A percentile compares a stretch with the other conserved stretches of the same genome.
Conservation (phyloP, 1,140 invertebrate species). For the Matsumurasca onukii region DNA sequence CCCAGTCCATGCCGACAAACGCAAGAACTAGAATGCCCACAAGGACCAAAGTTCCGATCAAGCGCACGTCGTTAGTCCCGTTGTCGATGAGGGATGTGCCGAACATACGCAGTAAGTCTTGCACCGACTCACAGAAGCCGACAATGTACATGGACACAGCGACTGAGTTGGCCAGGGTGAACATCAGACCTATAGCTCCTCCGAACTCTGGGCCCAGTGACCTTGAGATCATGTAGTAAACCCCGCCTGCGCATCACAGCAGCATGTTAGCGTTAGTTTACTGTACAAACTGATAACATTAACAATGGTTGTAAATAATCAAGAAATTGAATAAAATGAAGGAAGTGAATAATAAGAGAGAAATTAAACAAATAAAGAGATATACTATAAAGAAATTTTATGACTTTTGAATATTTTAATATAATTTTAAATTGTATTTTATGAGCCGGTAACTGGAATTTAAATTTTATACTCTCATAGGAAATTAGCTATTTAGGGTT, state of each 20-base stretch:
- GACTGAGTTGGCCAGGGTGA: slow-evolving; percentile 91
- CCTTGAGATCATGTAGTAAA: slow-evolving; percentile 96
- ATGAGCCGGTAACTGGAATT: too few species aligned
- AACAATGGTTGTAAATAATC: too few species aligned
- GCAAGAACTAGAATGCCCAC: slow-evolving; percentile 75
- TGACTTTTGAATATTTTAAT: too few species aligned
- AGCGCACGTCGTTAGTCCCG: slow-evolving; percentile 56
- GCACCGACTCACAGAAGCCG: slow-evolving; percentile 93
- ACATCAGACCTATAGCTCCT: slow-evolving; percentile 80
- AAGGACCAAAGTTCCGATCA: slow-evolving; percentile 74
- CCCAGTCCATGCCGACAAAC: slow-evolving; percentile 88
- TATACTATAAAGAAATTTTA: too few species aligned
- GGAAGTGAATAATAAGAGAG: too few species aligned
- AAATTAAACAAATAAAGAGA: too few species aligned
- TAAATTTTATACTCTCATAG: too few species aligned
- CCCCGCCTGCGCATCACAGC: slow-evolving; percentile 76
- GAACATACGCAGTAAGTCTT: slow-evolving; percentile 59
- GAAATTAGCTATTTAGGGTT: too few species aligned
- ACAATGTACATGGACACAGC: slow-evolving; percentile 98
- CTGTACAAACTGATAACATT: too few species aligned
- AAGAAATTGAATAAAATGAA: too few species aligned
- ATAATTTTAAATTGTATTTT: too few species aligned
- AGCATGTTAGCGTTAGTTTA: background rate
- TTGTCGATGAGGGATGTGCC: slow-evolving; percentile 61
- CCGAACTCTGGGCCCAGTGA: slow-evolving; percentile 97